Evolutionary conservation across 2,797 vertebrate genomes (phyloP), one percentile per base, ranked within the genome.

Genomic region (Eulemur rubriventer): DNA sequence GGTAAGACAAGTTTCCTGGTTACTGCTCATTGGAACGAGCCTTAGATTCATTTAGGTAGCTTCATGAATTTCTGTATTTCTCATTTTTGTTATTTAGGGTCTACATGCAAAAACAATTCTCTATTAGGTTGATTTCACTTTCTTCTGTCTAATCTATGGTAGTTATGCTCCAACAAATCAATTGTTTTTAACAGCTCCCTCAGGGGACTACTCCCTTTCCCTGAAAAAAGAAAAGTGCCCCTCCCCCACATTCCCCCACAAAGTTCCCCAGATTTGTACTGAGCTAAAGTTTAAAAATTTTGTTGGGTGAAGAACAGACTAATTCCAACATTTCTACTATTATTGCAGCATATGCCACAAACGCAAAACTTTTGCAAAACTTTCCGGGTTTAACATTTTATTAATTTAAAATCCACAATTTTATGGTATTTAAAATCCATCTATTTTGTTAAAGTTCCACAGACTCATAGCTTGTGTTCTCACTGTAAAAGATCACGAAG

Each of bases 371-470:
- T 94, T 79, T 33, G 41, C 55, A 97, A 92, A 98, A 94, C n/a
- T 90, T 98, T 95, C 96, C 91, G 98, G 96, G 96, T 96, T 97
- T 97, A 97, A 95, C 38, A 55, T 69, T 94, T 94, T 76, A 94
- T 96, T 87, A 82, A 97, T 72, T 90, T 79, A 89, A 95, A 96
- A 55, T 35, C 7, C 3, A 55, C 17, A 41, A 89, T 89, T 20
- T 2, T 97, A 95, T 48, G 95, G 96, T 30, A 57, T 46, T 92
- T 38, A n/a, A 90, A 95, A 89, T 89, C 48, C 33, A 10, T 43
- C 11, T 13, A 26, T n/a, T 61, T 46, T 52, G 38, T 82, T 50
- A 59, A 83, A 38, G n/a, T 67, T 38, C 48, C 30, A 76, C 33
- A 43, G 69, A 69, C 72, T 85, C 22, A 26, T 12, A 63, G 80